A percentile compares a stretch with the other conserved stretches of the same genome.
Conservation (phyloP, 2,113 vertebrate species). For the Pomatorhinus ruficollis region DNA sequence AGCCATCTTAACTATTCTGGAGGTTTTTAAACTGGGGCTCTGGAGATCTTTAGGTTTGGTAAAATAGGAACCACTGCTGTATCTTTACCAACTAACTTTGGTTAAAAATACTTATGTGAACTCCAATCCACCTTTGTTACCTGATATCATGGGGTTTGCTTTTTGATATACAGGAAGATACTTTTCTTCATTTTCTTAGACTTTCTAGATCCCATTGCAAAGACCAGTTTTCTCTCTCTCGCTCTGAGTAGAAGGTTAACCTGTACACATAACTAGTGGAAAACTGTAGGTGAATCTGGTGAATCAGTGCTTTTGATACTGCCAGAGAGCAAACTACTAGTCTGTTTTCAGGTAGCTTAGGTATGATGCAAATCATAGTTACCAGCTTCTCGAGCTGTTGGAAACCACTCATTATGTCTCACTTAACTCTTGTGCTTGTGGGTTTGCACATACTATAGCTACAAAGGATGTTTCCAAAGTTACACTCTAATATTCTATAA, state of each 20-base stretch:
- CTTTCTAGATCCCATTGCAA: background rate
- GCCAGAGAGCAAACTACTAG: background rate
- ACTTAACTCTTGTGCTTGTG: background rate
- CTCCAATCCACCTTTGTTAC: background rate
- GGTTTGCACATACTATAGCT: background rate
- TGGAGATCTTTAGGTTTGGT: background rate
- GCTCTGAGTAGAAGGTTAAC: background rate
- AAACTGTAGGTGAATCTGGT: background rate
- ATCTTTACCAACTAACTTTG: background rate
- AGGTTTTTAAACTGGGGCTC: background rate
- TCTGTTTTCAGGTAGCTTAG: background rate
- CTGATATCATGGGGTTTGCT: background rate
- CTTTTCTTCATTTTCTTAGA: background rate
- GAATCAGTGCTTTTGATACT: background rate
- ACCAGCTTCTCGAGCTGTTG: background rate
- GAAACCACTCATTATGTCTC: background rate
- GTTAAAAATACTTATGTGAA: background rate
- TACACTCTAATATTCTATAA: background rate
- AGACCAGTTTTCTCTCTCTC: background rate
- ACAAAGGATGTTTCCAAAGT: background rate
- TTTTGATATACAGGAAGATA: background rate
- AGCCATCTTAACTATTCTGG: background rate
- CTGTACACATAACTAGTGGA: background rate
- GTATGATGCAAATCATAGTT: background rate
- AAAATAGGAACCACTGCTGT: background rate